Conservation (phyloP, 2,113 vertebrate genomes). For the Collichthys lucidus region DNA sequence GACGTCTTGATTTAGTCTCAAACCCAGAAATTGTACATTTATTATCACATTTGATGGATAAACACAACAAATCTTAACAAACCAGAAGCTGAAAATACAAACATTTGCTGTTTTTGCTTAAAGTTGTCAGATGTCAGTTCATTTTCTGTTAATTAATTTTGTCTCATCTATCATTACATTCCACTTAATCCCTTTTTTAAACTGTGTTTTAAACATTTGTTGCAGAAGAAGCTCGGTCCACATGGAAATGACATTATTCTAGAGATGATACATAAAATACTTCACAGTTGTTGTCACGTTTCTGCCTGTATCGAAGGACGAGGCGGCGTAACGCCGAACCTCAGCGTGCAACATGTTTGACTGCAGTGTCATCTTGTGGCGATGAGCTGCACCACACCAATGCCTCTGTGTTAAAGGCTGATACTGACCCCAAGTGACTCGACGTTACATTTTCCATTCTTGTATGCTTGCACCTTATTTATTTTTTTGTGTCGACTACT, state of each 20-base stretch:
- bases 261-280: background rate
- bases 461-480: background rate
- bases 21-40: fast-evolving
- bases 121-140: too few relatives aligned
- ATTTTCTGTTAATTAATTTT: too few relatives aligned
- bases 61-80: background rate
- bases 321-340: background rate
- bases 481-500: background rate
- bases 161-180: too few relatives aligned
- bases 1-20: background rate
- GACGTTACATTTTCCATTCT: background rate
- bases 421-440: too few relatives aligned
- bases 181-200: too few relatives aligned
- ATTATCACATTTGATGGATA: background rate
- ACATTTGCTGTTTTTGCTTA: background rate
- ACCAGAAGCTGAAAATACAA: background rate
- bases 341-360: background rate
- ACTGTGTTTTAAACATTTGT: too few relatives aligned
- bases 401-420: background rate
- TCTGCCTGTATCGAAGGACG: background rate
- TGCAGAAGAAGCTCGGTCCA: too few relatives aligned
- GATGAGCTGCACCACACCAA: background rate
- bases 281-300: background rate
- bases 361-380: conserved; percentile 31
- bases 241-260: background rate